These are phyloP conservation scores for Aplidium turbinatum DNA, from an alignment of 23 tunicate genomes.

Conservation along the genomic window DNA sequence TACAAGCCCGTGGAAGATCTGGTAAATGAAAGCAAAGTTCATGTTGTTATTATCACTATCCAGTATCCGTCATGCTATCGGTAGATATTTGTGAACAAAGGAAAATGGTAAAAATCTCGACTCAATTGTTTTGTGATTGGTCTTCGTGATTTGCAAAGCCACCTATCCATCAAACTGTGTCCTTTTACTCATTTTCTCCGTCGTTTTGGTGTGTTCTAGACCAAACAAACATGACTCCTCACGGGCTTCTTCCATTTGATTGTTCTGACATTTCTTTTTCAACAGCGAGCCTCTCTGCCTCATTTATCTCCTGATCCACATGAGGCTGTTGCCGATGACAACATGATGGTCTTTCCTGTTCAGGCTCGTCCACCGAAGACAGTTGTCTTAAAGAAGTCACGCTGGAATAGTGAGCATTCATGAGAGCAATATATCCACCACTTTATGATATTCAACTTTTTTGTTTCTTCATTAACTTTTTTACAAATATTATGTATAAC, in stretches of 20 bases:
- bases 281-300: conserved; percentile 54
- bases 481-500: too few relatives aligned
- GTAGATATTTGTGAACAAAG: too few relatives aligned
- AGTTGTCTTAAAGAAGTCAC: conserved; percentile 80
- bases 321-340: conserved; percentile 47
- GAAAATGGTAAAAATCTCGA: too few relatives aligned
- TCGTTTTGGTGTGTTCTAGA: too few relatives aligned
- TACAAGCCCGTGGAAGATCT: conserved; percentile 70
- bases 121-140: too few relatives aligned
- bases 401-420: conserved; percentile 73
- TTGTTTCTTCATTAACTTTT: not conserved
- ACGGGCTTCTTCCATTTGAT: too few relatives aligned
- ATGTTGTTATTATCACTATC: too few relatives aligned
- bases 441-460: not conserved
- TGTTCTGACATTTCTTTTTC: not conserved
- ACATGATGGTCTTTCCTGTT: conserved; percentile 85
- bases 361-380: conserved; percentile 64
- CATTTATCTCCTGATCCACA: conserved; percentile 91
- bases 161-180: too few relatives aligned
- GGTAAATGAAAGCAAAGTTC: conserved; percentile 57
- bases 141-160: too few relatives aligned
- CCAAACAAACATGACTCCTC: too few relatives aligned
- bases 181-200: too few relatives aligned
- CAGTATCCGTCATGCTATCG: too few relatives aligned
- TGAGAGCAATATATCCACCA: not conserved